A percentile compares a stretch with the other conserved stretches of the same genome.
These are phyloP conservation scores for Zaprionus camerounensis DNA, from an alignment of 1,140 invertebrate genomes.

Conservation along the genomic window DNA sequence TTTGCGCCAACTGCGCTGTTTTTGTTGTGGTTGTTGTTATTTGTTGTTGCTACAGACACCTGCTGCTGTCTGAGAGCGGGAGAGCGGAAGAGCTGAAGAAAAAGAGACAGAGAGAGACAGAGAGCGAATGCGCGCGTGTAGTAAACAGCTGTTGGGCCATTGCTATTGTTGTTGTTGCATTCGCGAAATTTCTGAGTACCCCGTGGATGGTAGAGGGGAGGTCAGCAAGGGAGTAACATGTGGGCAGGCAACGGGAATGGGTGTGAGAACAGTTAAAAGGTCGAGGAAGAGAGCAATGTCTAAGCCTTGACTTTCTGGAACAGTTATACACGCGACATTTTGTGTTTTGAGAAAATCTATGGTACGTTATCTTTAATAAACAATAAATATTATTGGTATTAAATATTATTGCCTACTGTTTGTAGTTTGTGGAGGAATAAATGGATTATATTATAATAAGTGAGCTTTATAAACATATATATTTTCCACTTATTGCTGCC, in stretches of 20 bases:
- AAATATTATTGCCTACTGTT: no score
- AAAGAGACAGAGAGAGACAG: not conserved
- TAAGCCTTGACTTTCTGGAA: constrained; percentile 29
- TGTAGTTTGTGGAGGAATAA: no score
- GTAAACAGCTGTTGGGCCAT: constrained; percentile 1
- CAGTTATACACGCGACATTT: not conserved
- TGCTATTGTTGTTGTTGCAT: constrained; percentile 30
- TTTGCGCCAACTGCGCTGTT: constrained; percentile 1
- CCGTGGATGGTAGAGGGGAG: not conserved
- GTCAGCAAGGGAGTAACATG: not conserved
- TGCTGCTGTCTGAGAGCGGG: constrained; percentile 41
- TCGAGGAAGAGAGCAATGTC: constrained; percentile 5
- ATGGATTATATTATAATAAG: no score
- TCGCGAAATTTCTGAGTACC: constrained; percentile 40
- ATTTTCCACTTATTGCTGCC: no score
- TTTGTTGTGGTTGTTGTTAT: constrained; percentile 1
- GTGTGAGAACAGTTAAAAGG: constrained; percentile 22
- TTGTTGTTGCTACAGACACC: constrained; percentile 18
- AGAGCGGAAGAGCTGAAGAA: not conserved
- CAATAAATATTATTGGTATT: no score
- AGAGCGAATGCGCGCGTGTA: constrained; percentile 5
- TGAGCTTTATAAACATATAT: no score
- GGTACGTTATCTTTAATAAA: no score
- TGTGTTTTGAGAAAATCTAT: not conserved
- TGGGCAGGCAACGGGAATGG: constrained; percentile 35